Evolutionary conservation across 2,113 vertebrate genomes (phyloP).

Genomic region (Pelvicachromis taeniatus): DNA sequence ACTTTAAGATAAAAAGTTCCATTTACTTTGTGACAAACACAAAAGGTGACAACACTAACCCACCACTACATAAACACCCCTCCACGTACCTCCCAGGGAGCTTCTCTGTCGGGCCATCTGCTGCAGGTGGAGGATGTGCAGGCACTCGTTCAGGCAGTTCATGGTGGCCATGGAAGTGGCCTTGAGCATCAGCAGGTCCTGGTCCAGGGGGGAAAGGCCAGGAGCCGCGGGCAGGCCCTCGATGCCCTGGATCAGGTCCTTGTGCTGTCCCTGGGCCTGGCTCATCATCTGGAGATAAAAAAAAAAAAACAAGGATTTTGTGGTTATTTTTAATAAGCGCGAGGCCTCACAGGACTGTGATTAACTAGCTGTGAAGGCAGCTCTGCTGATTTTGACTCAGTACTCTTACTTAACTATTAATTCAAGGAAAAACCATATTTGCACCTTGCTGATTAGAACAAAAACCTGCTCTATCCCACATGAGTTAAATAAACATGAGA

Average conservation of each 20-base stretch:
- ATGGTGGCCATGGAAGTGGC: slow-evolving; percentile 98
- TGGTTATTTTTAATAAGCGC: not conserved
- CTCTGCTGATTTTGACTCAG: not conserved
- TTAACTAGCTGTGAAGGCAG: not conserved
- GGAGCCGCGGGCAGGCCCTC: slow-evolving; percentile 87
- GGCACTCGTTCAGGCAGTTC: slow-evolving; percentile 96
- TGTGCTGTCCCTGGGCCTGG: slow-evolving; percentile 92
- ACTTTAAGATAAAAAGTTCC: not conserved
- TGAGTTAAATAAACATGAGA: not conserved
- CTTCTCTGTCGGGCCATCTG: slow-evolving; percentile 85
- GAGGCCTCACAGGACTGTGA: not conserved
- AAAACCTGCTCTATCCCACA: not conserved
- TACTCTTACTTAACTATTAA: not conserved
- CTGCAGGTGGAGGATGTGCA: slow-evolving; percentile 95
- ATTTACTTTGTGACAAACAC: not conserved
- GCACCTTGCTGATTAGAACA: not conserved
- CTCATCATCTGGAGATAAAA: slow-evolving; percentile 84
- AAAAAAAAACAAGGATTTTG: not conserved
- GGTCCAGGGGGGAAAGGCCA: slow-evolving; percentile 90
- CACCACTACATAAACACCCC: not conserved
- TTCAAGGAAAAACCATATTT: not conserved
- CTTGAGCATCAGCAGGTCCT: slow-evolving; percentile 96
- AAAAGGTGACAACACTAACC: not conserved
- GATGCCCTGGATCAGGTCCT: slow-evolving; percentile 90
- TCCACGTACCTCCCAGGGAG: slow-evolving; percentile 80